Evolutionary conservation across 2,888 invertebrate genomes (phyloP).

Genomic region (Drosophila antonietae): DNA sequence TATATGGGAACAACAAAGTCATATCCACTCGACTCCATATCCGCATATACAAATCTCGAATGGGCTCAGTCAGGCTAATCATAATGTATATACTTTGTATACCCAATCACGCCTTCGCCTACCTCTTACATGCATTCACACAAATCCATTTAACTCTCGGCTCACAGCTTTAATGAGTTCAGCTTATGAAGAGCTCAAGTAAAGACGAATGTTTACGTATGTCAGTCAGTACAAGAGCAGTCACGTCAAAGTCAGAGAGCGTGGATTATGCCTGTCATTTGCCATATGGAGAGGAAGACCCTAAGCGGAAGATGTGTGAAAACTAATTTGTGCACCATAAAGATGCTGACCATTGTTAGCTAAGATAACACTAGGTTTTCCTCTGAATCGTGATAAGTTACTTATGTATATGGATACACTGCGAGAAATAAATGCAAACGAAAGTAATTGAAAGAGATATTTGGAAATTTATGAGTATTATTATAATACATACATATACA

Average conservation of each 20-base stretch:
- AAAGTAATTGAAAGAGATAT: too few species aligned
- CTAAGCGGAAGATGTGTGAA: conserved; percentile 5
- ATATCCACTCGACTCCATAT: too few species aligned
- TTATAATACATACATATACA: too few species aligned
- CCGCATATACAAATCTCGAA: too few species aligned
- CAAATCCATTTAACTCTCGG: neutral
- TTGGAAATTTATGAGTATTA: too few species aligned
- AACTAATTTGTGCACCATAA: conserved; percentile 12
- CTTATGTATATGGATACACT: neutral
- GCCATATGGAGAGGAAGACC: neutral
- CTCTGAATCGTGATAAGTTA: neutral
- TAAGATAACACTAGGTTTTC: conserved; percentile 14
- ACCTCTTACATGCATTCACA: neutral
- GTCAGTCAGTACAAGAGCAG: neutral
- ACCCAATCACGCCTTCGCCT: too few species aligned
- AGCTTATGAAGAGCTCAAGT: neutral
- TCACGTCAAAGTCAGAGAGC: neutral
- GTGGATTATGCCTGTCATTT: conserved; percentile 20
- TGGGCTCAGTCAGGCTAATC: too few species aligned
- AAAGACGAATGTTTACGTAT: neutral
- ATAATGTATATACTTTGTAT: neutral
- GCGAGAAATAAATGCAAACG: too few species aligned
- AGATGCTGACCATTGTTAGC: conserved; percentile 28
- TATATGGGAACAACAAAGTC: too few species aligned
- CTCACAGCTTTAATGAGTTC: neutral